Evolutionary conservation across 1,140 invertebrate species (phyloP).

Genomic region (Eriocheir sinensis): DNA sequence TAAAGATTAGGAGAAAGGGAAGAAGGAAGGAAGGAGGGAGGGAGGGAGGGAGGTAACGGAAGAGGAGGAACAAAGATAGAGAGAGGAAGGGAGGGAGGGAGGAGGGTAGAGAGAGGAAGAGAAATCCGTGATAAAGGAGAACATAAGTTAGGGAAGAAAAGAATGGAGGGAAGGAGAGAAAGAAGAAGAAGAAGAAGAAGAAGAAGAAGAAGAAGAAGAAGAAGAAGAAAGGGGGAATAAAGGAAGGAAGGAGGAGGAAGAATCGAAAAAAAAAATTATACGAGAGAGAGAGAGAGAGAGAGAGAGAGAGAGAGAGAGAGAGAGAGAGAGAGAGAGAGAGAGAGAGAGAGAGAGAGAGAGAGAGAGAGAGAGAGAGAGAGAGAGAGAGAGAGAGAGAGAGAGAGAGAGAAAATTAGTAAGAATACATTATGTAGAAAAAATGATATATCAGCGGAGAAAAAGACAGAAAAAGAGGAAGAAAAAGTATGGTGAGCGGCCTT

Average conservation of each 20-base stretch:
- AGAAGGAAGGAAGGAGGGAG: not conserved
- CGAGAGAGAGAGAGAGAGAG: not conserved
- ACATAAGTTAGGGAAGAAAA: not conserved
- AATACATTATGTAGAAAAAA: too few species aligned
- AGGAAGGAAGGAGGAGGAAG: not conserved
- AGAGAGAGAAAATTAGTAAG: too few species aligned
- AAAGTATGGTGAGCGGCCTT: too few species aligned
- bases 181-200: not conserved
- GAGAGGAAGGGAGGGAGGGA: not conserved
- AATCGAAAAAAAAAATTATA: not conserved
- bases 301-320: not conserved
- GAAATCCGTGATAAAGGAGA: not conserved
- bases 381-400: slow-evolving; percentile 11
- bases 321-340: not conserved
- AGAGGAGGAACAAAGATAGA: too few species aligned
- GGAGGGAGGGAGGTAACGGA: not conserved
- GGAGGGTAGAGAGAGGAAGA: not conserved
- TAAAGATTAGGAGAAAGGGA: not conserved
- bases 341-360: not conserved
- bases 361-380: not conserved
- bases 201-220: not conserved
- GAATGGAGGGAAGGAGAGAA: not conserved
- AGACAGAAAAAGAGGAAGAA: too few species aligned
- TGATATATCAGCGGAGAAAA: too few species aligned
- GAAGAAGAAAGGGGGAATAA: not conserved